A percentile compares a stretch with the other conserved stretches of the same genome.
These are phyloP conservation scores for Tipula confusa DNA, from an alignment of 2,888 invertebrate genomes.

Conservation along the genomic window DNA sequence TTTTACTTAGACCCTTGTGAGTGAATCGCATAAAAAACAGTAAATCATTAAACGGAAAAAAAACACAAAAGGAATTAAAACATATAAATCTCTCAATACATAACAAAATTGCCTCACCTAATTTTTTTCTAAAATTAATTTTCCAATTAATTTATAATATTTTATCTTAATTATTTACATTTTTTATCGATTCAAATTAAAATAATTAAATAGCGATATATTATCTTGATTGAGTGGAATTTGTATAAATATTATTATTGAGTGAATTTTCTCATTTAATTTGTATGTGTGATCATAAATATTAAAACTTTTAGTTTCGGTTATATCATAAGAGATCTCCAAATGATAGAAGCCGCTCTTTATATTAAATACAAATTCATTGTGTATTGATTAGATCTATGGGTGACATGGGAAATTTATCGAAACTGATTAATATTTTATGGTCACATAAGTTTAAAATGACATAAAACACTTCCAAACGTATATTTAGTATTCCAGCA, in stretches of 20 bases:
- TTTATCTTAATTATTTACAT: neutral
- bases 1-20: neutral
- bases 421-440: neutral
- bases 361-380: neutral
- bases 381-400: neutral
- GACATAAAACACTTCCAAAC: neutral
- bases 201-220: neutral
- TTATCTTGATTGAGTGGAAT: neutral
- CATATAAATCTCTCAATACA: neutral
- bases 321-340: neutral
- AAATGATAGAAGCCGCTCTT: neutral
- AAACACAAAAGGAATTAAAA: neutral
- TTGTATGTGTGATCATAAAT: neutral
- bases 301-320: neutral
- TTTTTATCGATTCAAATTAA: neutral
- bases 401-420: neutral
- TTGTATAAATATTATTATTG: neutral
- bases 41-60: slow-evolving; percentile 7
- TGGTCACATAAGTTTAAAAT: neutral
- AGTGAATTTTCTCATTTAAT: neutral
- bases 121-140: neutral
- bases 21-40: neutral
- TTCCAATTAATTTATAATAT: neutral
- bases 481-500: neutral
- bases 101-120: neutral